phyloP scores from a whole-genome alignment of 2,113 vertebrate species.

The Leucopsar rothschildi region DNA sequence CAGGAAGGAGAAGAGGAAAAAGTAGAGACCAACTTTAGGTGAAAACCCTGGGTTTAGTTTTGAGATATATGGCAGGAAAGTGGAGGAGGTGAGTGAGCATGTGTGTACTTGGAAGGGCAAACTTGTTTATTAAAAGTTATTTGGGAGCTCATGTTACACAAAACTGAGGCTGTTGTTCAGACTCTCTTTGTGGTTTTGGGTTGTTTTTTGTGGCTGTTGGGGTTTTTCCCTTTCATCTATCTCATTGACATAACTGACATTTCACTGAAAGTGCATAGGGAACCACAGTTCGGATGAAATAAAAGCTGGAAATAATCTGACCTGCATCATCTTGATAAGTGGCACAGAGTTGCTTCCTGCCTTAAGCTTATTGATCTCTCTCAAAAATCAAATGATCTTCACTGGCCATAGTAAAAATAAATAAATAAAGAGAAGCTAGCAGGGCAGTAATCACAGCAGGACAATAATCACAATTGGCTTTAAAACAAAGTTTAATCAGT shows the following conservation, averaged over 20 bases:
- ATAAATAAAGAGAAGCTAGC: background rate
- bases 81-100: background rate
- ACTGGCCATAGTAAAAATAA: background rate
- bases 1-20: background rate
- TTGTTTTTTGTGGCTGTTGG: background rate
- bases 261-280: background rate
- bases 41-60: background rate
- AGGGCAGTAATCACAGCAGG: background rate
- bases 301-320: background rate
- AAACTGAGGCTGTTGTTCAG: background rate
- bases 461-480: background rate
- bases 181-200: background rate
- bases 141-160: background rate
- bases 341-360: background rate
- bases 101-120: background rate
- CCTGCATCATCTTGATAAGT: background rate
- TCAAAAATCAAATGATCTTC: background rate
- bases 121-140: background rate
- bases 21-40: background rate
- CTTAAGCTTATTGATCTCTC: background rate
- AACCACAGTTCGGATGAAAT: background rate
- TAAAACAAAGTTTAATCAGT: background rate
- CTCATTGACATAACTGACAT: background rate
- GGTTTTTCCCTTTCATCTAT: background rate
- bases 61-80: background rate